Conservation (phyloP, 2,888 invertebrate genomes). For the Cosmorhoe ocellata region DNA sequence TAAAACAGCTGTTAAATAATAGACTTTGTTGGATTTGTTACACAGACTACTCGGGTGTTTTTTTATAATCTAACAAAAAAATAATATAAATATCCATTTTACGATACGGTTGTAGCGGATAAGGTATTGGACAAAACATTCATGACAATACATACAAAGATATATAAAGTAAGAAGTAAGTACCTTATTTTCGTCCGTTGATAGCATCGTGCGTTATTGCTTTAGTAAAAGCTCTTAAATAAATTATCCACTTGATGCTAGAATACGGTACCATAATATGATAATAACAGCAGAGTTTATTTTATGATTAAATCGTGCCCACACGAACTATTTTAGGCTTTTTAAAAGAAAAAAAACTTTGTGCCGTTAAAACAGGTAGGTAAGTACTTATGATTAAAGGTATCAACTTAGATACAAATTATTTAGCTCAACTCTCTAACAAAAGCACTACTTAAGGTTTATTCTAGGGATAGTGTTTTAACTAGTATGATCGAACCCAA, state of each 20-base stretch:
- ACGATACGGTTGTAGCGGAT: not conserved
- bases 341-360: too few species aligned
- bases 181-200: slow-evolving; percentile 3
- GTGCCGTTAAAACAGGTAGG: too few species aligned
- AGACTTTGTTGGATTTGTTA: slow-evolving; percentile 10
- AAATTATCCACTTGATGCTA: slow-evolving; percentile 4
- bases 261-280: not conserved
- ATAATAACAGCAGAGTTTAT: too few species aligned
- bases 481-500: too few species aligned
- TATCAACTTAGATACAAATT: too few species aligned
- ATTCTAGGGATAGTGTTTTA: too few species aligned
- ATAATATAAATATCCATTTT: too few species aligned
- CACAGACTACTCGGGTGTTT: slow-evolving; percentile 9
- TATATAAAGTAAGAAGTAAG: slow-evolving; percentile 24
- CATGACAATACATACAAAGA: slow-evolving; percentile 19
- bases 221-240: slow-evolving; percentile 5
- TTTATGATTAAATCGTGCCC: too few species aligned
- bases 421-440: too few species aligned
- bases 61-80: not conserved
- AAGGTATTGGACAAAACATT: slow-evolving; percentile 34
- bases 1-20: not conserved
- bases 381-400: too few species aligned
- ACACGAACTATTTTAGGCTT: too few species aligned
- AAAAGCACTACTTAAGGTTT: too few species aligned
- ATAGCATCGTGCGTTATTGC: slow-evolving; percentile 1